Evolutionary conservation across 2,888 invertebrate species (phyloP).

Genomic region (Stenodema calcarata): DNA sequence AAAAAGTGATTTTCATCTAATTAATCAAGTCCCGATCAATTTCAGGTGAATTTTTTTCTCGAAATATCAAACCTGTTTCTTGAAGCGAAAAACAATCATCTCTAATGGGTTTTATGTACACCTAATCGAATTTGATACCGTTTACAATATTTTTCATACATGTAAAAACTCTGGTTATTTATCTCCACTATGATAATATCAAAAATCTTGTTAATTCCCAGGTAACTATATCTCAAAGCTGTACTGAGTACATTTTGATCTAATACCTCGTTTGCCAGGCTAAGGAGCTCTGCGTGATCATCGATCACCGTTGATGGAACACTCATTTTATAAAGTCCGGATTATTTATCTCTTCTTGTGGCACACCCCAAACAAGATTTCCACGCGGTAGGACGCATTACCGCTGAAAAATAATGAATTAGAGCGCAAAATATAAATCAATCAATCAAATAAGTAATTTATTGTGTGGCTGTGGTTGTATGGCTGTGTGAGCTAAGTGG

Average conservation of each 20-base stretch:
- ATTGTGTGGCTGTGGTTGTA: too few relatives aligned
- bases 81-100: not conserved
- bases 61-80: not conserved
- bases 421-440: too few relatives aligned
- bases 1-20: not conserved
- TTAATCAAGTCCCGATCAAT: not conserved
- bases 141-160: too few relatives aligned
- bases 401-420: too few relatives aligned
- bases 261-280: not conserved
- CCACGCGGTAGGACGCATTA: too few relatives aligned
- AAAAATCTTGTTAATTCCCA: too few relatives aligned
- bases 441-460: too few relatives aligned
- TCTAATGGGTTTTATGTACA: not conserved
- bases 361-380: not conserved
- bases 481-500: too few relatives aligned
- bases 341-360: not conserved
- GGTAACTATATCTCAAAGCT: too few relatives aligned
- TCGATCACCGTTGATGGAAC: not conserved
- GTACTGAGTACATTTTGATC: too few relatives aligned
- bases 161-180: too few relatives aligned
- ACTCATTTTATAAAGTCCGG: not conserved
- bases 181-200: too few relatives aligned
- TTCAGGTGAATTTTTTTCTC: not conserved
- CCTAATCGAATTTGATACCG: not conserved
- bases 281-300: not conserved